Percentiles rank a stretch among this genome's conserved stretches.
These are phyloP conservation scores for Sarcophaga subvicina DNA, from an alignment of 2,888 invertebrate species.

Conservation along the genomic window DNA sequence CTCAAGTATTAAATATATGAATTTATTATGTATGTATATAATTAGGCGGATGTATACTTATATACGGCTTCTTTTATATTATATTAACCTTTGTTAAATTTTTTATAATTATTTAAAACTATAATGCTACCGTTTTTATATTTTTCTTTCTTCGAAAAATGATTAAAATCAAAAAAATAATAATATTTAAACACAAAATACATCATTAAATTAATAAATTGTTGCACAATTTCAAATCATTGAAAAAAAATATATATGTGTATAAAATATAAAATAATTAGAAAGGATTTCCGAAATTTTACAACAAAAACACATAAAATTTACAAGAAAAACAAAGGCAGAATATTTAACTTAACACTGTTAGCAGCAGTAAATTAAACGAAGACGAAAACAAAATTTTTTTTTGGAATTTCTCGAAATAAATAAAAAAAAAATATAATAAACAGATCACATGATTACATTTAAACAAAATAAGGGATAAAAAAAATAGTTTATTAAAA, in stretches of 20 bases:
- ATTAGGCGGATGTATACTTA: conserved; percentile 65
- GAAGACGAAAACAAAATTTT: conserved; percentile 21
- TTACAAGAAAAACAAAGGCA: conserved; percentile 53
- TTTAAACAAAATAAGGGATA: too few species aligned
- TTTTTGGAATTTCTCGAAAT: neutral
- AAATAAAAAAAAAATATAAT: too few species aligned
- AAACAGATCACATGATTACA: too few species aligned
- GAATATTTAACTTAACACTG: conserved; percentile 22
- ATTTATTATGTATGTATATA: conserved; percentile 48
- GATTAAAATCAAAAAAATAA: conserved; percentile 46
- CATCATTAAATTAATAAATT: conserved; percentile 62
- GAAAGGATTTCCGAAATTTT: conserved; percentile 48
- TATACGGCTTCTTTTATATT: conserved; percentile 49
- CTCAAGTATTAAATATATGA: conserved; percentile 54
- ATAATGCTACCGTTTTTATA: conserved; percentile 64
- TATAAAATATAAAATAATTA: neutral
- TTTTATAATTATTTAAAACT: conserved; percentile 65
- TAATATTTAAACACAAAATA: conserved; percentile 64
- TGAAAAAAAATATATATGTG: conserved; percentile 26
- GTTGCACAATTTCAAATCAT: conserved; percentile 64
- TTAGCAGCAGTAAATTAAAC: neutral
- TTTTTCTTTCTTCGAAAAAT: conserved; percentile 52
- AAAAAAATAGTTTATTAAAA: too few species aligned
- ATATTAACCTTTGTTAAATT: conserved; percentile 1
- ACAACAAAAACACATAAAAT: conserved; percentile 58